Percentiles rank a stretch among this genome's conserved stretches.
phyloP scores from a whole-genome alignment of 23 tunicate species.

The Halocynthia aurantium region DNA sequence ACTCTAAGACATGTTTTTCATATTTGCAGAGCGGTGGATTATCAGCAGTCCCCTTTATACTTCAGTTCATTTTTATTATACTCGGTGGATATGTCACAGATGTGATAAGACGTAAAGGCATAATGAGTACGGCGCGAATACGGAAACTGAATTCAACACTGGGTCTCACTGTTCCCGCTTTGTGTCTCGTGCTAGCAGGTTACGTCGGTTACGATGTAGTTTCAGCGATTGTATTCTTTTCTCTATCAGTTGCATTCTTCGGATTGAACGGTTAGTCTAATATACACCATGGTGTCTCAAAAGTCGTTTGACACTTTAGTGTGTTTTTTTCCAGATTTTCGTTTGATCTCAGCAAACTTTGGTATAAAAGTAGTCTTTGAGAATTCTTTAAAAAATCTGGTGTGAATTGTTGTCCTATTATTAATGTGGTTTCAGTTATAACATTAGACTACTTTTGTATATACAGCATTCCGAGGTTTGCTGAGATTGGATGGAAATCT shows the following conservation, averaged over 20 bases:
- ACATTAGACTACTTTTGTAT: too few species aligned
- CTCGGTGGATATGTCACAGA: constrained; percentile 31
- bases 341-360: too few species aligned
- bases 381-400: too few species aligned
- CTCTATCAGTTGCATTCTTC: constrained; percentile 32
- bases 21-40: constrained; percentile 31
- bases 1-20: neutral
- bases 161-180: constrained; percentile 32
- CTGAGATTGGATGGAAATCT: too few species aligned
- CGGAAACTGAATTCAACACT: constrained; percentile 26
- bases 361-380: too few species aligned
- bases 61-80: constrained; percentile 21
- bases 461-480: too few species aligned
- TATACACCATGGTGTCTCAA: too few species aligned
- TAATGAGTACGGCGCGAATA: constrained; percentile 17
- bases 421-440: too few species aligned
- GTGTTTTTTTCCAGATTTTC: too few species aligned
- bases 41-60: constrained; percentile 26
- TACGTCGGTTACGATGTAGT: constrained; percentile 36
- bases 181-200: constrained; percentile 32
- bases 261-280: constrained; percentile 21
- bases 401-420: too few species aligned
- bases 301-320: too few species aligned
- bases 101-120: constrained; percentile 6
- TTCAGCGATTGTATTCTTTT: constrained; percentile 23